Conservation (phyloP, 2,797 vertebrate genomes). For the Gambusia yucatana region DNA sequence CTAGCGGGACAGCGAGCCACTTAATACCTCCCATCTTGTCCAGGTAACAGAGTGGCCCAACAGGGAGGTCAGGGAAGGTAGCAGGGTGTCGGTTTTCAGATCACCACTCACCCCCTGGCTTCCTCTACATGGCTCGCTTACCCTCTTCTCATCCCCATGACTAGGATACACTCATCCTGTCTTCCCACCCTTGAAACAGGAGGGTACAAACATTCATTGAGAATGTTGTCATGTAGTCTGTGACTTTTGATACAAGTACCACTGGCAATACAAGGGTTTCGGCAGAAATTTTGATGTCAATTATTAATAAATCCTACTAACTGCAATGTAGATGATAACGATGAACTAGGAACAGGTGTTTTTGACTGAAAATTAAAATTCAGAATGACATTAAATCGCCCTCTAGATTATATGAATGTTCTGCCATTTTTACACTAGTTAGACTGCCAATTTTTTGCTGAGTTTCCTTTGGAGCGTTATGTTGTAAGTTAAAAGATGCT, state of each 20-base stretch:
- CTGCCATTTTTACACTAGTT: neutral
- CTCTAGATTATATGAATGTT: neutral
- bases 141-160: constrained; percentile 71
- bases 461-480: neutral
- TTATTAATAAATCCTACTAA: neutral
- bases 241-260: neutral
- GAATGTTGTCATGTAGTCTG: constrained; percentile 25
- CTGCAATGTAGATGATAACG: neutral
- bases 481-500: neutral
- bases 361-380: neutral
- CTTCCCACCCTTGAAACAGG: constrained; percentile 56
- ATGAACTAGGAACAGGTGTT: neutral
- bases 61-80: constrained; percentile 82
- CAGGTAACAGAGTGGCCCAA: constrained; percentile 77
- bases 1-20: constrained; percentile 78
- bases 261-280: neutral
- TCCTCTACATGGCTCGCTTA: constrained; percentile 78
- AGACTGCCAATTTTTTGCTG: neutral
- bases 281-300: neutral
- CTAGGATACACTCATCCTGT: constrained; percentile 57
- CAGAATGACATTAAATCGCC: neutral
- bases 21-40: constrained; percentile 79
- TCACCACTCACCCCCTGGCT: constrained; percentile 76
- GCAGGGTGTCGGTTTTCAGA: constrained; percentile 79
- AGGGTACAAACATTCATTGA: constrained; percentile 54